These are phyloP conservation scores for Meteorus cinctellus DNA, from an alignment of 2,888 invertebrate species.

Conservation along the genomic window DNA sequence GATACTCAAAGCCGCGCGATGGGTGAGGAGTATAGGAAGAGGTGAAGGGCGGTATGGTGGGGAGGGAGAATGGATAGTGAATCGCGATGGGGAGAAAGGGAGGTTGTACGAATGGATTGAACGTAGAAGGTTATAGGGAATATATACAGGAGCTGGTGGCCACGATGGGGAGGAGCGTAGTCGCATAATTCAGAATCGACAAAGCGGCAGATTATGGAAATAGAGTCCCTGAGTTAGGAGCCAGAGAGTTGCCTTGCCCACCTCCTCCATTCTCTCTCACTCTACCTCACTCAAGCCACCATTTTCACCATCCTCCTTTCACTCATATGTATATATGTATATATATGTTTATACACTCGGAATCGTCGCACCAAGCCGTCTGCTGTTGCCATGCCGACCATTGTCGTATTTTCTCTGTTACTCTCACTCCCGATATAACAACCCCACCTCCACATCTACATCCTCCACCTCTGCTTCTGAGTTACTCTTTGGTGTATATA, in stretches of 20 bases:
- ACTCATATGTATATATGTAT: conserved; percentile 40
- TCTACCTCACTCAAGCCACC: conserved; percentile 44
- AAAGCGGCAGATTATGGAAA: conserved; percentile 74
- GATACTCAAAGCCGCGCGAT: conserved; percentile 60
- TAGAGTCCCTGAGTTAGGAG: conserved; percentile 70
- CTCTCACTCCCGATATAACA: neutral
- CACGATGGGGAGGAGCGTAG: conserved; percentile 56
- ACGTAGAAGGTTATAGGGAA: conserved; percentile 42
- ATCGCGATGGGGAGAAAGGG: conserved; percentile 46
- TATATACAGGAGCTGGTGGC: conserved; percentile 40
- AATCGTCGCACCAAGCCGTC: conserved; percentile 52
- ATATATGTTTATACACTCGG: conserved; percentile 34
- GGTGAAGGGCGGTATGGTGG: conserved; percentile 15
- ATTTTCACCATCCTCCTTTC: conserved; percentile 43
- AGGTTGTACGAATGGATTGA: conserved; percentile 47
- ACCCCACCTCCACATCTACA: neutral
- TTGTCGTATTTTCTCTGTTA: conserved; percentile 60
- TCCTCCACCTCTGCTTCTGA: conserved; percentile 28
- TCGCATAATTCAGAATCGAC: conserved; percentile 73
- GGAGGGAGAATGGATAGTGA: neutral
- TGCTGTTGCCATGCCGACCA: conserved; percentile 71
- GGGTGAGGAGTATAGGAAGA: conserved; percentile 24
- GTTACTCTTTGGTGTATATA: conserved; percentile 32
- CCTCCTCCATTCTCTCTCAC: conserved; percentile 46
- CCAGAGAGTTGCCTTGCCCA: conserved; percentile 54